Conservation (phyloP, 2,888 invertebrate species). For the Drosophila recens region DNA sequence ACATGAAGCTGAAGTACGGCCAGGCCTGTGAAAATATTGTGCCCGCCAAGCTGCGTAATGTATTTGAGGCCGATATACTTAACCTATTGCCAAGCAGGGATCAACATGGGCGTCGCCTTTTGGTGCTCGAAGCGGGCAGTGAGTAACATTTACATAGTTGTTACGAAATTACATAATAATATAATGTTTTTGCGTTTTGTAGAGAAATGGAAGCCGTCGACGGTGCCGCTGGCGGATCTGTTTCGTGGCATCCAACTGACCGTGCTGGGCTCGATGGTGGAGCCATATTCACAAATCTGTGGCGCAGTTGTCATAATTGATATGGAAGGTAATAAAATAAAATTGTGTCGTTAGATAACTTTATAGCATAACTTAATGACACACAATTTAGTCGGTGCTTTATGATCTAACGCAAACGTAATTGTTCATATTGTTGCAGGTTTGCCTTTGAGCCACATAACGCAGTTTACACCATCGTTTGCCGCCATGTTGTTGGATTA, state of each 20-base stretch:
- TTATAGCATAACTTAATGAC: conserved; percentile 3
- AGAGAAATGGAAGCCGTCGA: conserved; percentile 92
- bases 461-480: conserved; percentile 92
- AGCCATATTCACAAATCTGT: conserved; percentile 91
- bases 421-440: conserved; percentile 73
- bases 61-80: conserved; percentile 89
- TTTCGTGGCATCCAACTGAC: conserved; percentile 90
- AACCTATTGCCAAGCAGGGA: conserved; percentile 90
- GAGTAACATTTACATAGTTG: conserved; percentile 73
- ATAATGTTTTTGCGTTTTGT: background rate
- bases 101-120: conserved; percentile 88
- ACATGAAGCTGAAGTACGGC: conserved; percentile 88
- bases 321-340: conserved; percentile 87
- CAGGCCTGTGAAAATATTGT: conserved; percentile 88
- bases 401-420: conserved; percentile 2
- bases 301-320: conserved; percentile 91
- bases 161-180: background rate
- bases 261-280: conserved; percentile 91
- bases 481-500: conserved; percentile 90
- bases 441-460: conserved; percentile 89
- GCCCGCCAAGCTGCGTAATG: conserved; percentile 88
- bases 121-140: conserved; percentile 91
- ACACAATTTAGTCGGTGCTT: conserved; percentile 4
- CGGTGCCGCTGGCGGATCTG: conserved; percentile 88
- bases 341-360: background rate